Evolutionary conservation across 1,140 invertebrate species (phyloP).

Genomic region (Trachymyrmex cornetzi): DNA sequence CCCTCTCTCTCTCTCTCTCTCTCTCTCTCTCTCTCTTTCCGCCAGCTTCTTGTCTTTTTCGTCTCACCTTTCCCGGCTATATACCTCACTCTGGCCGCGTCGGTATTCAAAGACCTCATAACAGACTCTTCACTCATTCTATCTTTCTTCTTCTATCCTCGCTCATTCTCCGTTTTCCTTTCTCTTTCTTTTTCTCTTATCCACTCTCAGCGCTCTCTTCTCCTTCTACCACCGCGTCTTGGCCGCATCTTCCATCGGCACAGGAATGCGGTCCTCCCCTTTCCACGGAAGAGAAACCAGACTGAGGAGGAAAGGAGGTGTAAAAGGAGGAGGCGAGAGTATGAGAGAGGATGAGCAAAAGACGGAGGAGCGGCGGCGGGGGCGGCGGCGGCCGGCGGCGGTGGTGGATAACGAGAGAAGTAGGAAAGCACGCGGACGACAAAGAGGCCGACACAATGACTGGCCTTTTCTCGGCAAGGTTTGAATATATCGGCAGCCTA

Average conservation of each 20-base stretch:
- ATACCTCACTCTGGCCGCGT: slow-evolving; percentile 55
- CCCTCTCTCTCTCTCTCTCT: slow-evolving; percentile 24
- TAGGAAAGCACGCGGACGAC: slow-evolving; percentile 70
- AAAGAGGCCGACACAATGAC: slow-evolving; percentile 79
- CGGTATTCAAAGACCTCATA: slow-evolving; percentile 79
- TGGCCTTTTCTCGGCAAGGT: slow-evolving; percentile 77
- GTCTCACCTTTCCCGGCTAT: slow-evolving; percentile 65
- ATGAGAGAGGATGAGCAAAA: slow-evolving; percentile 5
- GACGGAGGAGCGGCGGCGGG: slow-evolving; percentile 23
- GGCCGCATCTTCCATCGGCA: slow-evolving; percentile 68
- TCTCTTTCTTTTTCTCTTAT: slow-evolving; percentile 66
- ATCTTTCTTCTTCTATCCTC: slow-evolving; percentile 46
- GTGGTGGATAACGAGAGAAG: slow-evolving; percentile 74
- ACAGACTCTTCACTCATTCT: slow-evolving; percentile 74
- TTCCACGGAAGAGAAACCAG: slow-evolving; percentile 71
- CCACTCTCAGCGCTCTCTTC: slow-evolving; percentile 36
- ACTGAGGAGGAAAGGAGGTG: slow-evolving; percentile 66
- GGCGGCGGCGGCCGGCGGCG: slow-evolving; percentile 8
- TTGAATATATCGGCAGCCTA: slow-evolving; percentile 77
- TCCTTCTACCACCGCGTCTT: slow-evolving; percentile 48
- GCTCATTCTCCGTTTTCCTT: slow-evolving; percentile 13
- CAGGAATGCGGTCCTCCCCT: slow-evolving; percentile 70
- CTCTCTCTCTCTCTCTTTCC: slow-evolving; percentile 26
- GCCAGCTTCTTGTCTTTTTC: slow-evolving; percentile 69
- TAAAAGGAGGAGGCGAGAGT: slow-evolving; percentile 57